A percentile compares a stretch with the other conserved stretches of the same genome.
Conservation (phyloP, 2,113 vertebrate species). For the Gymnarchus niloticus region DNA sequence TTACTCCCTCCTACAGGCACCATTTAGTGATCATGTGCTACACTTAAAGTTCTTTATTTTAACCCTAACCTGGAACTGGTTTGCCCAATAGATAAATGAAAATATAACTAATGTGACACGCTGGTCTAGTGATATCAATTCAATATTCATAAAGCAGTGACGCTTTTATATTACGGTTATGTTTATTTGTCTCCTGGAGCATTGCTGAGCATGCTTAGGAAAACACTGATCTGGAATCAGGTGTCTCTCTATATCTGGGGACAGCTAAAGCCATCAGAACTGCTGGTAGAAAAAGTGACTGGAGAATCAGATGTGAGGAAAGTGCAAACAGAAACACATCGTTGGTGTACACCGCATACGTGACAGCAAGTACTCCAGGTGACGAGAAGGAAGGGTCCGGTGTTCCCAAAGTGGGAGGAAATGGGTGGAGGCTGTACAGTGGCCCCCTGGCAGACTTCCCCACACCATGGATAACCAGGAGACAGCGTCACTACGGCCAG, state of each 20-base stretch:
- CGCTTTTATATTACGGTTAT: not conserved
- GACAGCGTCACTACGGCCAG: not conserved
- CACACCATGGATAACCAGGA: not conserved
- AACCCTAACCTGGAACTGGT: not conserved
- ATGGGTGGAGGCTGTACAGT: not conserved
- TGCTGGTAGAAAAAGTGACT: not conserved
- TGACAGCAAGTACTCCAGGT: not conserved
- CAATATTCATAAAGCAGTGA: not conserved
- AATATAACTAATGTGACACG: not conserved
- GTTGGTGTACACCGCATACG: not conserved
- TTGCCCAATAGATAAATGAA: not conserved
- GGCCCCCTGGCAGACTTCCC: not conserved
- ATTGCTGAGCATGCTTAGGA: not conserved
- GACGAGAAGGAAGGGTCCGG: not conserved
- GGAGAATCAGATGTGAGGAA: not conserved
- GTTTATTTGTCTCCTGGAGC: not conserved
- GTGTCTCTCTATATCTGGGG: not conserved
- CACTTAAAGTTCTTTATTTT: not conserved
- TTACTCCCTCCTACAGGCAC: not conserved
- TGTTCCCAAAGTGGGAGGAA: not conserved
- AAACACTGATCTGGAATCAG: not conserved
- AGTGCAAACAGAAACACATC: not conserved
- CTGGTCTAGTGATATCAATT: not conserved
- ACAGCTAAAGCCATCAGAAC: not conserved
- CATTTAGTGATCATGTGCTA: not conserved